Base-by-base conservation (phyloP, 2,797 vertebrate genomes). In the Cuniculus paca region DNA sequence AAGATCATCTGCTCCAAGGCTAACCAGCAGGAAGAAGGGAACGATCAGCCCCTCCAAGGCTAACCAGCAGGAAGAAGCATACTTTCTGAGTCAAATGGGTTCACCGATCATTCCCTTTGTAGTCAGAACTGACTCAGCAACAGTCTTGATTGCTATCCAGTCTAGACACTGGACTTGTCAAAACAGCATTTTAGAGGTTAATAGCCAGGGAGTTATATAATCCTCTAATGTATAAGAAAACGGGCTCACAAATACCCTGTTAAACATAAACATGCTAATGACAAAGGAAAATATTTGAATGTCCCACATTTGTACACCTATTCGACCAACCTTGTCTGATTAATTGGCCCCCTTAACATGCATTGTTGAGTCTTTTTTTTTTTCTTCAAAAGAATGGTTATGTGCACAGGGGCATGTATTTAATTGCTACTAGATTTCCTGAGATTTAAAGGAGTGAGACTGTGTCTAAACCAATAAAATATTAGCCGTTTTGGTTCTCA, bases 41-140 rank as follows among this genome's bases (percentile, higher is more conserved):
- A 87, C 54, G 24, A 60, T 13, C 77, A 75, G 78, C 48, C 61
- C 82, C 86, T 89, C 3, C 50, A 34, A 96, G 56, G 22, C 50
- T 24, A 11, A 45, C 31, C 4, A 17, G 24, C 58, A 58, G 80
- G 72, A 90, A 91, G 58, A 87, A 83, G 74, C 22, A 4, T 80
- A 42, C 36, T 92, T 82, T 90, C 48, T 48, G 42, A 82, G 65
- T 45, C 31, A 17, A 58, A 16, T 77, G n/a, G 52, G 79, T 34
- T 20, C 6, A 58, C 20, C 70, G 34, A 39, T 12, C 6, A 0
- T 7, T 82, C 68, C 85, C 74, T 93, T 60, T 78, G 77, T 91
- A 90, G 80, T 81, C 31, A 34, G 65, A 92, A 93, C 9, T 36
- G 85, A 95, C 58, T 95, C 94, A 90, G 58, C 5, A 74, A 45